phyloP scores from a whole-genome alignment of 2,888 invertebrate genomes.

The Cosmia pyralina region DNA sequence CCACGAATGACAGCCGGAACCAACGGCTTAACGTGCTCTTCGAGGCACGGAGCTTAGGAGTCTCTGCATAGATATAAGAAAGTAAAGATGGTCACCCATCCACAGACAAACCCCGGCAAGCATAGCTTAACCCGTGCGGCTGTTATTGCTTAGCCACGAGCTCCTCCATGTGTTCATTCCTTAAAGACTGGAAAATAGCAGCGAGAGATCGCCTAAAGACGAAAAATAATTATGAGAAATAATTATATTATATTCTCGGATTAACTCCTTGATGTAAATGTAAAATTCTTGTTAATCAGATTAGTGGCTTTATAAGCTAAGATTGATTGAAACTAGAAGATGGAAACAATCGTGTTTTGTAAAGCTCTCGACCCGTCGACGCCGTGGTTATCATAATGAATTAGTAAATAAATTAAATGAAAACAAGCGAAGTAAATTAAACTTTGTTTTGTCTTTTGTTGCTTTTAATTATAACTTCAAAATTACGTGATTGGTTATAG shows the following conservation, averaged over 20 bases:
- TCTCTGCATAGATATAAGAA: too few species aligned
- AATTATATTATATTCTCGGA: slow-evolving; percentile 29
- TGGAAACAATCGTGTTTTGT: slow-evolving; percentile 44
- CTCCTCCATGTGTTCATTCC: too few species aligned
- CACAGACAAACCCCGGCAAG: too few species aligned
- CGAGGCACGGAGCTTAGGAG: too few species aligned
- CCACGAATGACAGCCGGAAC: too few species aligned
- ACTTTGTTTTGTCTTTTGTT: slow-evolving; percentile 42
- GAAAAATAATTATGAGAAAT: slow-evolving; percentile 9
- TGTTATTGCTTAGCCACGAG: too few species aligned
- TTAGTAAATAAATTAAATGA: slow-evolving; percentile 51
- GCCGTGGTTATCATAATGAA: slow-evolving; percentile 53
- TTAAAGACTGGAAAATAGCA: too few species aligned
- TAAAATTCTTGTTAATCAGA: slow-evolving; percentile 37
- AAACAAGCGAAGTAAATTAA: slow-evolving; percentile 45
- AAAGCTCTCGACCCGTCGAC: slow-evolving; percentile 27
- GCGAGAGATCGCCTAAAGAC: too few species aligned
- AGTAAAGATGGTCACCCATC: too few species aligned
- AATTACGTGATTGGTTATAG: slow-evolving; percentile 34
- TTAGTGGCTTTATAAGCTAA: slow-evolving; percentile 44
- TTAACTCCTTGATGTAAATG: slow-evolving; percentile 25
- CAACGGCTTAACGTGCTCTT: too few species aligned
- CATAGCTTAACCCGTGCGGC: too few species aligned
- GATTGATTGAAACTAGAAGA: slow-evolving; percentile 52
- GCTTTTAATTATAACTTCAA: slow-evolving; percentile 41